Base-by-base conservation (phyloP, 1,140 invertebrate species). In the Xylocopa sonorina region DNA sequence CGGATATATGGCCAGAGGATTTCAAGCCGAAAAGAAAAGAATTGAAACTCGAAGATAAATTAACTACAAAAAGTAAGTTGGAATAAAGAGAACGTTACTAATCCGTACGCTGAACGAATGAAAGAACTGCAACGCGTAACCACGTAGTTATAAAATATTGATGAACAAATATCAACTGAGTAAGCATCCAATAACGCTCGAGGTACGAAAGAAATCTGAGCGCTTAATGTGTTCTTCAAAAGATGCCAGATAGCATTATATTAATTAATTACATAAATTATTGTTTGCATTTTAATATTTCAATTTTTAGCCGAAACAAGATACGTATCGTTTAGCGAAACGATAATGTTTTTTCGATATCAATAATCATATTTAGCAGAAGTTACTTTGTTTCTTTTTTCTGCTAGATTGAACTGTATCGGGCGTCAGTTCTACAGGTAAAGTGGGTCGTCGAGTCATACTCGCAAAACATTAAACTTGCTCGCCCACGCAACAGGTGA, bases 401-500 rank as follows among this genome's bases (percentile, higher is more conserved):
- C 12, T 7, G 24, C 12, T 43, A 46, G 27, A 48, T 21, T 10
- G 34, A 60, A 43, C 41, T 58, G 34, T 48, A 58, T 58, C 64
- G 14, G n/a, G n/a, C 12, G 21, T 58, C 29, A 9, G 46, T n/a
- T 14, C 12, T 38, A 50, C 5, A 38, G 18, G 7, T 18, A 7
- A 80, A 80, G 82, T 84, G 73, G 82, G 82, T 80, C 82, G 76
- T 29, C 51, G 51, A 80, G 66, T 76, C 48, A 46, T 69, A 60
- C 27, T 64, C n/a, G 50, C 16, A 60, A 84, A 75, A 60, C 72
- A n/a, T 74, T 53, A 34, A 76, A 76, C 81, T 76, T 62, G 81
- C 71, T 80, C 81, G 73, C 83, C 83, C 82, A 84, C 83, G 83
- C 83, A 82, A 80, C 82, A 84, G 67, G 78, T 84, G 67, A 84